Evolutionary conservation across 1,140 invertebrate species (phyloP), one percentile per base, ranked within the genome.

Genomic region (Melipona quadrifasciata): DNA sequence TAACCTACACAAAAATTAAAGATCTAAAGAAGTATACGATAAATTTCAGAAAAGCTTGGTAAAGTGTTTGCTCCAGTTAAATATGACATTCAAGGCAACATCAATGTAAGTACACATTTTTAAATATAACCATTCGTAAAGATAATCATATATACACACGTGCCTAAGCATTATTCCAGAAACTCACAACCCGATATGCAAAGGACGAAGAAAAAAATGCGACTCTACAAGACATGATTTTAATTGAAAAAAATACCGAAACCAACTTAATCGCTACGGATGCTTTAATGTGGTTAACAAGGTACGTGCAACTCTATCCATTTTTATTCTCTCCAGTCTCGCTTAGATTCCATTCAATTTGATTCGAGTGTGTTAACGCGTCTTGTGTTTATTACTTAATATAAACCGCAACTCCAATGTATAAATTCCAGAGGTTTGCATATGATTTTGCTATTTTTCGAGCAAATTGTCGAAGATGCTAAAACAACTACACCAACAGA

Each of bases 31-130:
- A 51, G 12, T 31, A 67, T 31, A n/a, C 58, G 58, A 79, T 47
- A 64, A 58, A 19, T 95, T 96, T 87, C 94, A 97, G 97, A 97
- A 91, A 95, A 95, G 91, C 96, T 97, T 92, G 97, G 97, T 82
- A 97, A 96, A 94, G 93, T 96, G 8, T 97, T 97, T 92, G 95
- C 96, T 65, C 96, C 97, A 21, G 95, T 97, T 34, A 96, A 96
- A 91, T 96, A 96, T 94, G 97, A 97, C 90, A 97, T 97, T 95
- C 95, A 96, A 93, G 96, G 96, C 89, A 97, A 97, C 93, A 96
- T 97, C 89, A 95, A 96, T 90, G 97, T 97, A 95, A 96, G 95
- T 94, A 84, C 21, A 31, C 71, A 12, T 58, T 74, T 82, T 76
- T 78, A 70, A 85, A 53, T 6, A 0, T 21, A 21, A n/a, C 47